These are phyloP conservation scores for Drosophila mimetica DNA, from an alignment of 2,888 invertebrate species.

Conservation along the genomic window DNA sequence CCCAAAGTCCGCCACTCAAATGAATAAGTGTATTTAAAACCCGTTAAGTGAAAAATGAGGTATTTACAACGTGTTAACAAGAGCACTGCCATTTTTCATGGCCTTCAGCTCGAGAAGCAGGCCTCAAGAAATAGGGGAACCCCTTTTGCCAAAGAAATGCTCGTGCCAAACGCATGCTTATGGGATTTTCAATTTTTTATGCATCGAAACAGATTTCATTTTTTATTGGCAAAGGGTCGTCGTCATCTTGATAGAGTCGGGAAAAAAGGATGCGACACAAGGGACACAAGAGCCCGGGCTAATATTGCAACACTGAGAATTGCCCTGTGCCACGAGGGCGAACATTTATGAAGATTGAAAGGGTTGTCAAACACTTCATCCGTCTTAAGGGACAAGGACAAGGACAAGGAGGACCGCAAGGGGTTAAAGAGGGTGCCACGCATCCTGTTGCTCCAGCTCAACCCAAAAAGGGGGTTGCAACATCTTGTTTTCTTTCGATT, in stretches of 20 bases:
- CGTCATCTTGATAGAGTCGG: constrained; percentile 72
- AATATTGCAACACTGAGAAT: constrained; percentile 58
- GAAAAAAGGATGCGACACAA: constrained; percentile 72
- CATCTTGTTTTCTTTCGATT: constrained; percentile 82
- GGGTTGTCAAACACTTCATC: constrained; percentile 83
- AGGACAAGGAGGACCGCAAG: constrained; percentile 37
- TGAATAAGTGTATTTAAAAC: constrained; percentile 67
- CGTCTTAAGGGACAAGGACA: constrained; percentile 67
- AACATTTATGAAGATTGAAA: constrained; percentile 83
- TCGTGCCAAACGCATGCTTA: constrained; percentile 81
- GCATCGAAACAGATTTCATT: constrained; percentile 80
- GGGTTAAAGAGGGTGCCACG: constrained; percentile 43
- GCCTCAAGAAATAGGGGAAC: constrained; percentile 8
- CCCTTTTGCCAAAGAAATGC: constrained; percentile 24
- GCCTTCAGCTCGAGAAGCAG: constrained; percentile 43
- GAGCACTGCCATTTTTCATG: constrained; percentile 76
- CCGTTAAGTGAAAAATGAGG: constrained; percentile 82
- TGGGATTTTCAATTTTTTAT: constrained; percentile 82
- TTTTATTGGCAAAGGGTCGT: constrained; percentile 68
- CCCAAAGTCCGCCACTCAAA: constrained; percentile 12
- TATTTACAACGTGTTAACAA: constrained; percentile 83
- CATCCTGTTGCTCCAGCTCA: constrained; percentile 54
- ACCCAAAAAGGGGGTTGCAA: constrained; percentile 40
- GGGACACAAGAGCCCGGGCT: constrained; percentile 63
- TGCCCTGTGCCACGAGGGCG: constrained; percentile 63